Base-by-base conservation (phyloP, 2,888 invertebrate genomes). In the Mythimna albipuncta region DNA sequence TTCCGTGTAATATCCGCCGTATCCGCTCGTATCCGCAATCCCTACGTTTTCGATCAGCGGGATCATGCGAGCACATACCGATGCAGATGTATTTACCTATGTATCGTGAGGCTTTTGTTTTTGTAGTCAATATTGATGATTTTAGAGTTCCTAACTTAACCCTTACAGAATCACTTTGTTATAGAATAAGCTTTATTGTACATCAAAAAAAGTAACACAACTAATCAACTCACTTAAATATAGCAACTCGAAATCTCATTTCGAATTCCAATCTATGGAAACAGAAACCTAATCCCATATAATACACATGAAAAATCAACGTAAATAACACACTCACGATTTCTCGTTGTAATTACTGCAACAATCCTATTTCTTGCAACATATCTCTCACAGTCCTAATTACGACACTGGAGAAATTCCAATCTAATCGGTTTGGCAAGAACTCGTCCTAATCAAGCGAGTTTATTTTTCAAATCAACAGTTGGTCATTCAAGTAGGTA, bases 1-100 rank as follows among this genome's bases (percentile, higher is more conserved):
- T 88, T 88, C 88, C 87, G 76, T 75, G 78, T 82, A 87, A 88
- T 88, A 88, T 88, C 87, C 88, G 87, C 72, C 69, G 69, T 64
- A 78, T 85, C 77, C 84, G 72, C 41, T 54, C 47, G 74, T 74
- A 81, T 76, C 77, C 80, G 74, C 73, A 70, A 79, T 73, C 69
- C 79, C 78, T 82, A 80, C 80, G 78, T 83, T 88, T 84, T 81
- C 84, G 79, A 87, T 85, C 83, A 77, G 63, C 74, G 64, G 64
- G 75, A 83, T 80, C 81, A 80, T 71, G 72, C 61, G 38, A 79
- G 65, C 59, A 38, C 50, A 64, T 64, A 74, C 35, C 44, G 13
- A 11, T 58, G 16, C 16, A 52, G 63, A n/a, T 70, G n/a, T 19
- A 13, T 9, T 26, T 64, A 47, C 47, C 26, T 64, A 21, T 64